These are phyloP conservation scores for Pseudomugil gertrudae DNA, from an alignment of 2,797 vertebrate species.

Conservation along the genomic window DNA sequence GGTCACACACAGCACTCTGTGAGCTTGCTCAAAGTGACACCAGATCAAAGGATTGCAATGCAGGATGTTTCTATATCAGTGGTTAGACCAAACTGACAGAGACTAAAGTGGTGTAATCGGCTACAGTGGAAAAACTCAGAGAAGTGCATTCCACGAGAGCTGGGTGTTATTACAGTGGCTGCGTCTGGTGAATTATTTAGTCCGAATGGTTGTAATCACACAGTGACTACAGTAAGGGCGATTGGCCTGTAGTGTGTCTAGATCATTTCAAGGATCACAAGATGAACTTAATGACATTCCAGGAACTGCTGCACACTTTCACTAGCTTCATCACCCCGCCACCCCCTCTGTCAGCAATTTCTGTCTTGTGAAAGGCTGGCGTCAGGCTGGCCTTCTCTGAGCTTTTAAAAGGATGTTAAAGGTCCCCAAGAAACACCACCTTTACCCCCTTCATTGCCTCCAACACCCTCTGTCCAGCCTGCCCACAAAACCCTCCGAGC, in stretches of 20 bases:
- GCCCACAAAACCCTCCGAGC: conserved; percentile 66
- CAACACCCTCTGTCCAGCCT: conserved; percentile 50
- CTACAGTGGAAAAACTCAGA: conserved; percentile 48
- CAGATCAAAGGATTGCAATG: conserved; percentile 42
- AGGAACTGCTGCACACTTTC: conserved; percentile 55
- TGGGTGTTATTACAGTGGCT: conserved; percentile 67
- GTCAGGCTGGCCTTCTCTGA: conserved; percentile 56
- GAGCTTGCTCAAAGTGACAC: conserved; percentile 29
- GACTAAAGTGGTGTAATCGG: conserved; percentile 59
- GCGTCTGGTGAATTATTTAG: conserved; percentile 75
- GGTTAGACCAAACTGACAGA: conserved; percentile 40
- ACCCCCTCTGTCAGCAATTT: conserved; percentile 61
- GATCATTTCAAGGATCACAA: conserved; percentile 52
- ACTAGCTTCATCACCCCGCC: conserved; percentile 16
- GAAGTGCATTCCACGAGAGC: conserved; percentile 58
- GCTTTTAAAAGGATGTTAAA: conserved; percentile 79
- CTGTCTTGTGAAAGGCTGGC: conserved; percentile 59
- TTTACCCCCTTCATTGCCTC: conserved; percentile 47
- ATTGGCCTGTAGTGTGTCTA: conserved; percentile 46
- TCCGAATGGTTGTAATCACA: conserved; percentile 75
- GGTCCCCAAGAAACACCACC: conserved; percentile 66
- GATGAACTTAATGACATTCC: conserved; percentile 60
- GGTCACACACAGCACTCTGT: conserved; percentile 51
- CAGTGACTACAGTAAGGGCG: conserved; percentile 43
- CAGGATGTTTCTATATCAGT: conserved; percentile 50